Conservation (phyloP, 2,888 invertebrate genomes). For the Hemaris fuciformis region DNA sequence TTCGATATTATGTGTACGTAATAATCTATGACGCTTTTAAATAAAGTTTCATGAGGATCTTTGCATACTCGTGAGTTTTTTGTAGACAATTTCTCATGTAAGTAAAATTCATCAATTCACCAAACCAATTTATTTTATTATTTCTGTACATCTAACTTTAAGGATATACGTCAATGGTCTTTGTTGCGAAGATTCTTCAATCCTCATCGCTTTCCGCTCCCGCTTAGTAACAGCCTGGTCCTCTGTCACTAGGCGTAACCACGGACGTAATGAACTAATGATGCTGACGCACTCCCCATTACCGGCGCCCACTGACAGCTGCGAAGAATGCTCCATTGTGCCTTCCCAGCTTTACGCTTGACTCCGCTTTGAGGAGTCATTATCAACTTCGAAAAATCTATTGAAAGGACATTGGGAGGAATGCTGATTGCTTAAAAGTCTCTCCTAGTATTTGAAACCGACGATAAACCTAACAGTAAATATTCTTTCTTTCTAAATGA, state of each 20-base stretch:
- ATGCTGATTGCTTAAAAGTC: background rate
- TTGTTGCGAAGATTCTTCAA: no score
- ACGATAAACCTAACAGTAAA: no score
- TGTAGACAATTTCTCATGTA: background rate
- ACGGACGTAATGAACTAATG: constrained; percentile 67
- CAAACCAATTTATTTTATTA: no score
- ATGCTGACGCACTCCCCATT: constrained; percentile 67
- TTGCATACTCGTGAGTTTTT: no score
- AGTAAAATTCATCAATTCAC: no score
- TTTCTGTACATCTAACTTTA: no score
- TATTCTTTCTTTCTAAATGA: no score
- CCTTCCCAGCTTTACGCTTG: constrained; percentile 14
- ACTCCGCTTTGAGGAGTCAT: background rate
- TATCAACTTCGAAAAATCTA: background rate
- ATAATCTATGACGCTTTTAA: no score
- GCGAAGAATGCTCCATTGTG: constrained; percentile 39
- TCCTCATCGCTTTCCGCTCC: constrained; percentile 16
- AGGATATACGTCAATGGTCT: no score
- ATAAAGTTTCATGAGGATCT: no score
- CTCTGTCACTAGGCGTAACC: constrained; percentile 56
- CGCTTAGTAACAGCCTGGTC: constrained; percentile 1
- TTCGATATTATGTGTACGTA: no score
- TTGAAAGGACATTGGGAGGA: background rate
- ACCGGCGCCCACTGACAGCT: constrained; percentile 35
- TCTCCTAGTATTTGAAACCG: no score